These are phyloP conservation scores for Petrosia ficiformis DNA, from an alignment of 37 sponge, comb jelly and placozoan species.

Conservation along the genomic window DNA sequence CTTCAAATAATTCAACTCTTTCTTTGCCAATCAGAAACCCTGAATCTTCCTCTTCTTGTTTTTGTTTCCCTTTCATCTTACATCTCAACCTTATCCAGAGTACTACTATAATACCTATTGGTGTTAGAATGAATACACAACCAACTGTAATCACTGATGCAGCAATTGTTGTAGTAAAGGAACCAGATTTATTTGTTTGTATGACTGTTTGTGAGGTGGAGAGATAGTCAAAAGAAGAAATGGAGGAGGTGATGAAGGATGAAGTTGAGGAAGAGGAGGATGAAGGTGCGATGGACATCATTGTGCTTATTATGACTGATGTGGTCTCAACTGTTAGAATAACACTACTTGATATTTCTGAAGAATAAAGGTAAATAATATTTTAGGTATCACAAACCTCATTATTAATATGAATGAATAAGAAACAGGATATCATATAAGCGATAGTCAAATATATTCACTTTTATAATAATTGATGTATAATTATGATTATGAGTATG, in stretches of 20 bases:
- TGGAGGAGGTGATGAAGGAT: neutral
- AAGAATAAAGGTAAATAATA: too few species aligned
- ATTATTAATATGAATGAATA: too few species aligned
- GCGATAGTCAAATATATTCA: too few species aligned
- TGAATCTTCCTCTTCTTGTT: neutral
- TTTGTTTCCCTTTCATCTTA: neutral
- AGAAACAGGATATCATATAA: too few species aligned
- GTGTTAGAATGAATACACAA: neutral
- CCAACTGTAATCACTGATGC: conserved; percentile 15
- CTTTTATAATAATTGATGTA: too few species aligned
- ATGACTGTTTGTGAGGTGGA: neutral
- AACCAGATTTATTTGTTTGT: neutral
- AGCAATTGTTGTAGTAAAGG: neutral
- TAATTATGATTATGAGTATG: too few species aligned
- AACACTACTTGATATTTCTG: too few species aligned
- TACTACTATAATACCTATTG: neutral
- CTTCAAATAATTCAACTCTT: neutral
- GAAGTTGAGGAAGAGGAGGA: too few species aligned
- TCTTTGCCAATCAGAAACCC: neutral
- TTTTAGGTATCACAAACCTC: too few species aligned
- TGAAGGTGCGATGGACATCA: too few species aligned
- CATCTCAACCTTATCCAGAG: neutral
- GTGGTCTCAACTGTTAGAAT: too few species aligned
- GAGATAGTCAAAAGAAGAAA: neutral
- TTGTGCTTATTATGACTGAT: too few species aligned